Base-by-base conservation (phyloP, 1,140 invertebrate genomes). In the Gryon sp. region DNA sequence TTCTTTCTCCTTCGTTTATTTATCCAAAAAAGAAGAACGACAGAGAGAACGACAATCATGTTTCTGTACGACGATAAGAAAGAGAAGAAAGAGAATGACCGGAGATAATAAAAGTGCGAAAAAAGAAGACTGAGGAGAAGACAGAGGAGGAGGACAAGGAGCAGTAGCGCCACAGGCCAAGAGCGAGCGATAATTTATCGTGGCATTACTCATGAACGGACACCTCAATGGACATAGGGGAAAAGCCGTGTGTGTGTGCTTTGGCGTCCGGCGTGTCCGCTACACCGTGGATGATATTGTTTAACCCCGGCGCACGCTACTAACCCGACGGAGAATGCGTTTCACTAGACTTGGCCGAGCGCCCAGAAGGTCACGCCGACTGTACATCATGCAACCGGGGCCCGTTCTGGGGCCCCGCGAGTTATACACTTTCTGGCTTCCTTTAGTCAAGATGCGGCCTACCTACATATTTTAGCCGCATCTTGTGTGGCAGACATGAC, bases 161-260 rank as follows among this genome's bases (percentile, higher is more conserved):
- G 65, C 74, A 48, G 63, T 65, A 65, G 74, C 73, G 73, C 63
- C 65, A 76, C 43, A 55, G 73, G 72, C 60, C 46, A 57, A 45
- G 45, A 75, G 41, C 53, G 46, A 57, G 79, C 52, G 83, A 86
- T 86, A 86, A 86, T 86, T 86, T 86, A 86, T 86, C 81, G 81
- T 79, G 69, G 81, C 84, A 86, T 86, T 86, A 86, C 84, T 86
- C 83, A 86, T 73, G 43, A 76, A 83, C 81, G 79, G 85, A 86
- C 85, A 85, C 85, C 81, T 86, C 73, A 86, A 86, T 86, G 84
- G 83, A 68, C 80, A 66, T 69, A 70, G 79, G 78, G 73, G 32
- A 79, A 73, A 75, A 72, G 59, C 74, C 70, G 30, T 55, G 74
- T 79, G 59, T 79, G 79, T 70, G 66, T 55, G 53, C 68, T 66